A percentile compares a stretch with the other conserved stretches of the same genome.
phyloP scores from a whole-genome alignment of 2,113 vertebrate species.

The Phocoena phocoena region DNA sequence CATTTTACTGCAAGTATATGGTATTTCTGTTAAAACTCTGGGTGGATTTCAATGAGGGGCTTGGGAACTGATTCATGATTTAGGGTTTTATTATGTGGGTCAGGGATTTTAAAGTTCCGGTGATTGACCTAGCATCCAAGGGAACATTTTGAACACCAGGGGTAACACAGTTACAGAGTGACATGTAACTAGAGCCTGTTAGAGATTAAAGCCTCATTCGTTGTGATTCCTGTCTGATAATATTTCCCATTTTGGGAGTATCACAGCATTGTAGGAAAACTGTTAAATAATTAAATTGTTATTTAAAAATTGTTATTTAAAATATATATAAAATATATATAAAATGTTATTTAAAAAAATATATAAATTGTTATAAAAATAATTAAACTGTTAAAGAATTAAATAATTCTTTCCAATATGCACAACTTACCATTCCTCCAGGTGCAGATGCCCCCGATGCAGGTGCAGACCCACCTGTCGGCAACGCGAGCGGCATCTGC shows the following conservation, averaged over 20 bases:
- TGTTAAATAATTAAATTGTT: too few relatives aligned
- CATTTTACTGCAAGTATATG: fast-evolving
- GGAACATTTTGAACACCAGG: neutral
- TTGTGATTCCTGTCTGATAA: neutral
- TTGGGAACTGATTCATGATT: neutral
- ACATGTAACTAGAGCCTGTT: neutral
- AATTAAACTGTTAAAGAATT: too few relatives aligned
- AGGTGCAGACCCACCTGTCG: neutral
- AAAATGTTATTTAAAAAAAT: too few relatives aligned
- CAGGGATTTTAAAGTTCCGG: neutral
- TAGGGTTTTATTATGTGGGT: neutral
- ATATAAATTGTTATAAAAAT: too few relatives aligned
- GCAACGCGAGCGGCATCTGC: constrained; percentile 80
- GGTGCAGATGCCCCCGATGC: constrained; percentile 50
- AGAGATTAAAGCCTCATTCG: neutral
- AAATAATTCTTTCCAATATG: neutral
- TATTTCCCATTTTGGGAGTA: neutral
- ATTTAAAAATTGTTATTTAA: too few relatives aligned
- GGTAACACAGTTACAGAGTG: neutral
- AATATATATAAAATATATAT: too few relatives aligned
- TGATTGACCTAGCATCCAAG: neutral
- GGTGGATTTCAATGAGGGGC: neutral
- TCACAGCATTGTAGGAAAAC: neutral
- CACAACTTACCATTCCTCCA: neutral
- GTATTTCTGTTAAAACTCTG: neutral